Percentiles rank a stretch among this genome's conserved stretches.
Conservation (phyloP, 1,140 invertebrate genomes). For the Plectrocnemia conspersa region DNA sequence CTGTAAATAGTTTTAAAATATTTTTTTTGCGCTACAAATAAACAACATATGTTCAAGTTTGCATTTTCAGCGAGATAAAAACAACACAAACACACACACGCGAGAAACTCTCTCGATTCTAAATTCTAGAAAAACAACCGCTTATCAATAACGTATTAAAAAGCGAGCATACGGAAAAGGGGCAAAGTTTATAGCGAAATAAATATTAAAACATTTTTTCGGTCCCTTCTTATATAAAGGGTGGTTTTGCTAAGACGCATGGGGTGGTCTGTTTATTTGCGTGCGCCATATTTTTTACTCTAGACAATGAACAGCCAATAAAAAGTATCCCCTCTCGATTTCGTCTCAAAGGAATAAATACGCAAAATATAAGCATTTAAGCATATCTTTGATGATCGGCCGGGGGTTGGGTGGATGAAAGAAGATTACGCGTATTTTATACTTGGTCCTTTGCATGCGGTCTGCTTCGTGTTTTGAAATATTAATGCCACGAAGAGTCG, state of each 20-base stretch:
- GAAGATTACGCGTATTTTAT: conserved; percentile 33
- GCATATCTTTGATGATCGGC: conserved; percentile 35
- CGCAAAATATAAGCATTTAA: conserved; percentile 34
- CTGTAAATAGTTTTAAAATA: too few species aligned
- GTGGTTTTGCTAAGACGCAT: not conserved
- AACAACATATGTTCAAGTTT: too few species aligned
- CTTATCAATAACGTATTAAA: conserved; percentile 2
- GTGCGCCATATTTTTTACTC: not conserved
- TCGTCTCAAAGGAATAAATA: conserved; percentile 26
- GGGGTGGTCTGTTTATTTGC: conserved; percentile 3
- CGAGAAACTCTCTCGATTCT: too few species aligned
- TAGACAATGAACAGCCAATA: conserved; percentile 36
- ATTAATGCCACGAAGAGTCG: conserved; percentile 31
- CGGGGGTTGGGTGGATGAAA: conserved; percentile 27
- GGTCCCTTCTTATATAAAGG: conserved; percentile 2
- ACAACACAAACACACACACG: too few species aligned
- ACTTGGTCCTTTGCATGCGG: conserved; percentile 1
- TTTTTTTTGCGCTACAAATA: too few species aligned
- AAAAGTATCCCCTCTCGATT: conserved; percentile 28
- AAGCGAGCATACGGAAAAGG: not conserved
- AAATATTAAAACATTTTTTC: conserved; percentile 19
- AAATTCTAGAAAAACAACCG: not conserved
- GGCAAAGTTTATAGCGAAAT: conserved; percentile 14
- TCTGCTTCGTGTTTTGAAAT: conserved; percentile 30
- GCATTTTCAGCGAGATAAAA: too few species aligned